Conservation (phyloP, 2,113 vertebrate species). For the Nothobranchius kuhntae region DNA sequence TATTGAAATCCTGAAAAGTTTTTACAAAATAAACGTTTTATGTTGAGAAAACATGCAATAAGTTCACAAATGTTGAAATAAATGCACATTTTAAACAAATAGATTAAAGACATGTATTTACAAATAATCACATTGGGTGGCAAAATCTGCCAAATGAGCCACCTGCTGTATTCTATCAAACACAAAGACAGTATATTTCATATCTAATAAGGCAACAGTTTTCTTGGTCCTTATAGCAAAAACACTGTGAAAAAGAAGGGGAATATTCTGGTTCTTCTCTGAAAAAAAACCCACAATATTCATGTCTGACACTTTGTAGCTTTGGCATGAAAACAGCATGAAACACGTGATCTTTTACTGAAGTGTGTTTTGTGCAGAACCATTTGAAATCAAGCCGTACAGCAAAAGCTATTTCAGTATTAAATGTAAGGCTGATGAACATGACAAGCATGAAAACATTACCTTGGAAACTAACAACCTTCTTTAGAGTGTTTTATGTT, state of each 20-base stretch:
- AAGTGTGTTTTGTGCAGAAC: constrained; percentile 19
- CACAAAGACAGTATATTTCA: constrained; percentile 37
- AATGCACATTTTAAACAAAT: constrained; percentile 9
- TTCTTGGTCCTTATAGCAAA: constrained; percentile 37
- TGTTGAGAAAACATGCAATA: too few species aligned
- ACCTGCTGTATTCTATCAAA: constrained; percentile 32
- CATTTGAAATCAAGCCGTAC: constrained; percentile 14
- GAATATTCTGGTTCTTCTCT: constrained; percentile 16
- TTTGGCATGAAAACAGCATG: constrained; percentile 60
- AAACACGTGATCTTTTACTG: constrained; percentile 10
- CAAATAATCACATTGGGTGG: constrained; percentile 38
- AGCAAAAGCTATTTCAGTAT: constrained; percentile 24
- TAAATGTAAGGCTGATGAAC: constrained; percentile 61
- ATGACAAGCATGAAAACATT: too few species aligned
- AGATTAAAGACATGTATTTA: constrained; percentile 39
- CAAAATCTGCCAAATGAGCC: constrained; percentile 31
- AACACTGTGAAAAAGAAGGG: constrained; percentile 27
- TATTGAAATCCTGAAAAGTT: too few species aligned
- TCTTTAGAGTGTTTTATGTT: background rate
- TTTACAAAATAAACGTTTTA: too few species aligned
- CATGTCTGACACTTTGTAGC: constrained; percentile 26
- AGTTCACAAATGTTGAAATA: too few species aligned
- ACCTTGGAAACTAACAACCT: background rate
- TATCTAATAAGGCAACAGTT: constrained; percentile 67
- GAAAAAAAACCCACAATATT: constrained; percentile 32